These are phyloP conservation scores for Hypotaenidia philippensis DNA, from an alignment of 2,797 vertebrate genomes.

Conservation along the genomic window DNA sequence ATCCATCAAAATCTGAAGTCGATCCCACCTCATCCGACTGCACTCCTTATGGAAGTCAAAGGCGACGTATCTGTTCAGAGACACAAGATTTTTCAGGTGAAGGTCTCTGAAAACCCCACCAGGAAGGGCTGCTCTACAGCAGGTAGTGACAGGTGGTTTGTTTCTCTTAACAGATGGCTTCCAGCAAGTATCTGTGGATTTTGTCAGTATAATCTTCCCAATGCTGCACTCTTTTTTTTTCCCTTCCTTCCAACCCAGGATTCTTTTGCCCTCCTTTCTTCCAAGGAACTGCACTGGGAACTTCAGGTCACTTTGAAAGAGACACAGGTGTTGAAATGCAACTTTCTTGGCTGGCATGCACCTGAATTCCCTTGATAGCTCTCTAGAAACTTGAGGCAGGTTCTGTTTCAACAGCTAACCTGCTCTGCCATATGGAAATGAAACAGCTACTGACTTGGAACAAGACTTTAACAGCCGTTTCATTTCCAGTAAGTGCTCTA, in stretches of 20 bases:
- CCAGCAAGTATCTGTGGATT: background rate
- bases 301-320: background rate
- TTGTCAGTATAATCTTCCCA: background rate
- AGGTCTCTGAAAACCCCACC: background rate
- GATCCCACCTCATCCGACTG: conserved; percentile 95
- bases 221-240: background rate
- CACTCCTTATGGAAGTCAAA: conserved; percentile 99
- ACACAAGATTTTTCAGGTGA: background rate
- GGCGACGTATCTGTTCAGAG: conserved; percentile 86
- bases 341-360: background rate
- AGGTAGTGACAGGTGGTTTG: background rate
- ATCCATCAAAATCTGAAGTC: conserved; percentile 91
- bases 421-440: background rate
- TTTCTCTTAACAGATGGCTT: background rate
- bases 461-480: background rate
- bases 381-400: background rate
- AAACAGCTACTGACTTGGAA: background rate
- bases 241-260: background rate
- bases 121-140: background rate
- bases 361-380: background rate
- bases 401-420: background rate
- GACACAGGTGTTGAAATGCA: background rate
- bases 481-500: background rate
- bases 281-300: background rate
- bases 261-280: background rate